Percentiles rank a stretch among this genome's conserved stretches.
These are phyloP conservation scores for Ptychoptera albimana DNA, from an alignment of 2,888 invertebrate genomes.

Conservation along the genomic window DNA sequence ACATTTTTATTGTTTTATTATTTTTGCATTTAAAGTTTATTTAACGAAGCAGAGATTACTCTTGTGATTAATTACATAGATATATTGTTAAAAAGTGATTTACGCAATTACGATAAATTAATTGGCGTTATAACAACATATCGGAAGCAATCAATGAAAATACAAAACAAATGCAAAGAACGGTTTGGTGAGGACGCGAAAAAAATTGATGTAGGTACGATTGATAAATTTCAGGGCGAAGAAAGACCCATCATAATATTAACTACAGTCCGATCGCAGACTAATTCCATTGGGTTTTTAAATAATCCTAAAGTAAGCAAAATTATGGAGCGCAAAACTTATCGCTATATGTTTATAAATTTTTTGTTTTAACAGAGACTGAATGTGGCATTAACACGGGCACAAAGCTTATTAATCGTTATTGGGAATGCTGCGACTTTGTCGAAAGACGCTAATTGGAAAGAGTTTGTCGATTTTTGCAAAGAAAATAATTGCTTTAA, in stretches of 20 bases:
- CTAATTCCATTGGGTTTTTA: conserved; percentile 2
- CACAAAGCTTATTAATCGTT: conserved; percentile 1
- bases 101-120: background rate
- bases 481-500: background rate
- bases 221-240: conserved; percentile 3
- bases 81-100: background rate
- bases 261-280: background rate
- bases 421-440: conserved; percentile 3
- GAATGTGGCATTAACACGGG: conserved; percentile 4
- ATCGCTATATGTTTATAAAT: no score
- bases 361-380: background rate
- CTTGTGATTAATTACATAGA: background rate
- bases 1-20: no score
- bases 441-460: background rate
- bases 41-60: background rate
- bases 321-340: no score
- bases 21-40: background rate
- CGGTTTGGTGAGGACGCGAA: background rate
- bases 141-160: background rate
- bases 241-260: conserved; percentile 1
- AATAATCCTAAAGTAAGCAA: background rate
- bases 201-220: conserved; percentile 2
- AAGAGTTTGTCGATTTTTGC: conserved; percentile 1
- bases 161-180: background rate
- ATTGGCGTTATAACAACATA: conserved; percentile 3